Evolutionary conservation across 2,888 invertebrate genomes (phyloP), one percentile per base, ranked within the genome.

Genomic region (Azorinus chamasolen): DNA sequence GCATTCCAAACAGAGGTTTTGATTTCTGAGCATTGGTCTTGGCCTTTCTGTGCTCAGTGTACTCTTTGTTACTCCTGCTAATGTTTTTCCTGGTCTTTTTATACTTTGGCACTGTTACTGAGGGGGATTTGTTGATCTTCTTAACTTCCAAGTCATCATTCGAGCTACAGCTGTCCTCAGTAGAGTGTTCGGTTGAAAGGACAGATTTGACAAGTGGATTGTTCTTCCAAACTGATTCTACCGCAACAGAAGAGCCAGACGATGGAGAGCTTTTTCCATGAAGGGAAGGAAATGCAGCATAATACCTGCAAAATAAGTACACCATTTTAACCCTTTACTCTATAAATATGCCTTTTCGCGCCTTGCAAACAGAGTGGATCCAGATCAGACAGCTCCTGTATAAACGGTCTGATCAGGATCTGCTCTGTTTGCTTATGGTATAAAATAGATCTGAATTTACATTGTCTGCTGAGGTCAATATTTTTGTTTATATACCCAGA

Each of bases 231-330:
- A 86, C 69, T 46, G 66, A 82, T 24, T 68, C 54, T 14, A 63
- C 45, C n/a, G 85, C 65, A n/a, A 85, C 83, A 48, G 84, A 81
- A 39, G 68, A 57, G 20, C 73, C 37, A 39, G 78, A 58, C 41
- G 75, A 32, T 43, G 78, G 54, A 32, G 79, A 64, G 54, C 75
- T 74, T 43, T 86, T 79, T 64, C 83, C 89, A 79, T 87, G 90
- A 43, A 93, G 87, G 63, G 93, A 91, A 62, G 93, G 93, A 86
- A 94, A 93, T 39, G 93, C 93, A 69, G 93, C 93, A 89, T 93
- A 93, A 83, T 93, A 93, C 87, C 93, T 93, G 80, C 18, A 85
- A 83, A 24, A 63, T 14, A 64, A 24, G 16, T 24, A 64, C n/a
- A 46, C 6, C 14, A 20, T 43, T n/a, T 43, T 43, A n/a, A 43